Base-by-base conservation (phyloP, 2,888 invertebrate genomes). In the Liodrosophila aerea region DNA sequence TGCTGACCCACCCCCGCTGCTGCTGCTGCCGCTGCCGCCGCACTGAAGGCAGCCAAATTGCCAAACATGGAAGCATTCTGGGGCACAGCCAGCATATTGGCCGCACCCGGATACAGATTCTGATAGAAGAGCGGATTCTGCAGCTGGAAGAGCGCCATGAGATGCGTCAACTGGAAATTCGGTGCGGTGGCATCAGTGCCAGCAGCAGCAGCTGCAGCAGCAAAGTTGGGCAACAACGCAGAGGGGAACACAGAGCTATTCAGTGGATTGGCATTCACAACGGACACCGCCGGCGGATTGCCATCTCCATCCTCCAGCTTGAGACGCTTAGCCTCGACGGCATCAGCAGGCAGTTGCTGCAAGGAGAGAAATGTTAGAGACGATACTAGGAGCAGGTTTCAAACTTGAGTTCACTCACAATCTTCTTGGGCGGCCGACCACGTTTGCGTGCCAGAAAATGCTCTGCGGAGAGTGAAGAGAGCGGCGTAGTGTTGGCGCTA, bases 41-140 rank as follows among this genome's bases (percentile, higher is more conserved):
- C 86, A 43, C 74, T 66, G 37, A 75, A 75, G 7, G 86, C 75
- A 0, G 87, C 73, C 67, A 87, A 64, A 47, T 87, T 87, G 5
- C 83, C 77, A 29, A 87, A 64, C 51, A 85, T 63, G 33, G 69
- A 49, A 2, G 66, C 56, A 47, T 76, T 87, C 30, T 73, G 87
- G 1, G 84, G 70, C 60, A 73, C 56, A 27, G 52, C 18, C 31
- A 56, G 54, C 78, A 83, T 65, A 62, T 83, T 58, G 53, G 64
- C 36, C 50, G 73, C 43, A 22, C 77, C 87, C 0, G 90, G 88
- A 67, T 89, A 89, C 5, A 89, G 80, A 64, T 89, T 89, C 53
- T 89, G 89, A 76, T 89, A 89, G 77, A 89, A 89, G 7, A 89
- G 85, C 27, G 89, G 89, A 64, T 89, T 89, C 62, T 89, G 89